These are phyloP conservation scores for Latrodectus elegans DNA, from an alignment of 2,888 invertebrate species.

Conservation along the genomic window DNA sequence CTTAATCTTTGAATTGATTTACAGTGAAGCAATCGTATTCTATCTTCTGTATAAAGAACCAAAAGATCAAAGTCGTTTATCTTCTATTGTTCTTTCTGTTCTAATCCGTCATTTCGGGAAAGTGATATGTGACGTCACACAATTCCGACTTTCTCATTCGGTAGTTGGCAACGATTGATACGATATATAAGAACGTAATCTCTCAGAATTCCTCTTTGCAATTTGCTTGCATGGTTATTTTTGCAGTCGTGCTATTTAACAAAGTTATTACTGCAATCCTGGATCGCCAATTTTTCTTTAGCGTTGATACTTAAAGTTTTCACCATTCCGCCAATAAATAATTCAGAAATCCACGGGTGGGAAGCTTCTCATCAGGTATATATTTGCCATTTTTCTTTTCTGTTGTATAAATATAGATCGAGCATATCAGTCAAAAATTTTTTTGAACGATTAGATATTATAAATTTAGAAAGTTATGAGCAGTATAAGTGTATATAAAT, in stretches of 20 bases:
- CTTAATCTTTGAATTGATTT: no score
- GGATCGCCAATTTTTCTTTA: constrained; percentile 53
- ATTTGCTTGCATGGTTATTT: constrained; percentile 16
- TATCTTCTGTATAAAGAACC: no score
- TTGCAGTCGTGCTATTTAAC: constrained; percentile 4
- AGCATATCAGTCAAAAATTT: no score
- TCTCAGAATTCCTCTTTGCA: constrained; percentile 20
- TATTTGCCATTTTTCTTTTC: constrained; percentile 5
- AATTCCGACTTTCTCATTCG: constrained; percentile 22
- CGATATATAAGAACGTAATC: constrained; percentile 10
- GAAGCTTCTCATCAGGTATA: constrained; percentile 71
- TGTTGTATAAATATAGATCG: no score
- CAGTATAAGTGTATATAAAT: no score
- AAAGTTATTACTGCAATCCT: constrained; percentile 50
- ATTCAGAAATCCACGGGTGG: constrained; percentile 69
- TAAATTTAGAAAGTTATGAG: no score
- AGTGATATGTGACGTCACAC: constrained; percentile 4
- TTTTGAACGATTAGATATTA: no score
- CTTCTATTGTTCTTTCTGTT: neutral
- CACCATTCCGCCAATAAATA: constrained; percentile 70
- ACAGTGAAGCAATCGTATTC: no score
- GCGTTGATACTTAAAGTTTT: constrained; percentile 65
- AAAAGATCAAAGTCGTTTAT: no score
- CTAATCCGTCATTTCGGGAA: neutral
- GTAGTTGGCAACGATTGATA: constrained; percentile 30